Evolutionary conservation across 2,797 vertebrate genomes (phyloP), one percentile per base, ranked within the genome.

Genomic region (Cirrhinus mrigala): DNA sequence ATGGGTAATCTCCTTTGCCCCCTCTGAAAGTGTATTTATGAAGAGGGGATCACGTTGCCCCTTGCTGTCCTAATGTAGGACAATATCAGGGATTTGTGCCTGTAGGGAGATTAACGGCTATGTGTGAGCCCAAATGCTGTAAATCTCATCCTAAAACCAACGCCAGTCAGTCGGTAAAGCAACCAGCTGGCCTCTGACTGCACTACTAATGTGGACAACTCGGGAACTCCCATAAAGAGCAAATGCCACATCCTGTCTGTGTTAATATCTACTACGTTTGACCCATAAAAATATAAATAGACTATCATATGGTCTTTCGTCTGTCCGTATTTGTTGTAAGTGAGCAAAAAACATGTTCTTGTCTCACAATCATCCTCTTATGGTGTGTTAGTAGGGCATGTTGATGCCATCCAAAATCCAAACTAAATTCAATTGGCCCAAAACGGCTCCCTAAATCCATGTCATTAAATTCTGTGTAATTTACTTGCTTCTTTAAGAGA

Each of bases 1-100:
- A 52, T 44, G 24, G 5, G 24, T 81, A 86, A 82, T 81, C 76
- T 60, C 62, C 1, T 56, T 82, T 76, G 22, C 69, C 44, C 37
- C 18, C 37, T 73, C 58, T 83, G 60, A 66, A 83, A 50, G 64
- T 85, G 71, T 89, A 91, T 93, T 94, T 91, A 93, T 91, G 90
- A 90, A 91, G 88, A 80, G 86, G 92, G 89, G 91, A 92, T 93
- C 92, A 92, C 87, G 79, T 77, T 89, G 90, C 89, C 92, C 87
- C 93, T 93, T 92, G 90, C 90, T 92, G 90, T 88, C 87, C 88
- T 93, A 94, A 95, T 95, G 94, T 95, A 94, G 94, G 95, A 90
- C 94, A 95, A 91, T 93, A 92, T 92, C 90, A 92, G 88, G 89
- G 93, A 94, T 95, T 95, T 94, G 95, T 91, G 88, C 86, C 79